Base-by-base conservation (phyloP, 2,113 vertebrate genomes). In the Pelodiscus sinensis region DNA sequence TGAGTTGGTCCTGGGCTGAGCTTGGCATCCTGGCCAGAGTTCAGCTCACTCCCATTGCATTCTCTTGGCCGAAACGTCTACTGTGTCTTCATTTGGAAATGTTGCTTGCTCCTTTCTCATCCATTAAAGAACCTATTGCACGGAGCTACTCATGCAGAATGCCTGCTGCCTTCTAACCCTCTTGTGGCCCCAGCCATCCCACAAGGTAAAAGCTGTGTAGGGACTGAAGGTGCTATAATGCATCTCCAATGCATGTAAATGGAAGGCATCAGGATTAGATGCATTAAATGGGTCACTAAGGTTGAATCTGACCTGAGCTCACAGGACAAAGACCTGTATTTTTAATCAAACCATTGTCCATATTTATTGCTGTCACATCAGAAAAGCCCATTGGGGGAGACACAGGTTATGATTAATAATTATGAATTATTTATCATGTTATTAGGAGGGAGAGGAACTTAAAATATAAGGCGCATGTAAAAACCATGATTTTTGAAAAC, bases 1-100 rank as follows among this genome's bases (percentile, higher is more conserved):
- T 4, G 44, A 50, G 10, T 2, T 25, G 1, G 27, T 3, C 4
- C 21, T 1, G 29, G n/a, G 10, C 55, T 71, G 27, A 9, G 31
- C 18, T 71, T 35, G n/a, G 16, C 19, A 15, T 24, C 71, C 38
- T 84, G 57, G 10, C 54, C 56, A 82, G 44, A 56, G 29, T 56
- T 68, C 73, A 25, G 13, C 38, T 90, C 58, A 55, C 24, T 8
- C 90, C 13, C 22, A 86, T 50, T 86, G 29, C 60, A 58, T 58
- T 68, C 11, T 1, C 58, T 84, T 54, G 55, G 8, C 14, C 77
- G 82, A 79, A 90, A 78, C 25, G 16, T 44, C 0, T 5, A 24
- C 6, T 65, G 29, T 16, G 3, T 16, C 7, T 77, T 4, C 27
- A 14, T 52, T 93, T 85, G 9, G 5, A 88, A 57, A 79, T 1